Evolutionary conservation across 2,888 invertebrate genomes (phyloP).

Genomic region (Punctoribates punctum): DNA sequence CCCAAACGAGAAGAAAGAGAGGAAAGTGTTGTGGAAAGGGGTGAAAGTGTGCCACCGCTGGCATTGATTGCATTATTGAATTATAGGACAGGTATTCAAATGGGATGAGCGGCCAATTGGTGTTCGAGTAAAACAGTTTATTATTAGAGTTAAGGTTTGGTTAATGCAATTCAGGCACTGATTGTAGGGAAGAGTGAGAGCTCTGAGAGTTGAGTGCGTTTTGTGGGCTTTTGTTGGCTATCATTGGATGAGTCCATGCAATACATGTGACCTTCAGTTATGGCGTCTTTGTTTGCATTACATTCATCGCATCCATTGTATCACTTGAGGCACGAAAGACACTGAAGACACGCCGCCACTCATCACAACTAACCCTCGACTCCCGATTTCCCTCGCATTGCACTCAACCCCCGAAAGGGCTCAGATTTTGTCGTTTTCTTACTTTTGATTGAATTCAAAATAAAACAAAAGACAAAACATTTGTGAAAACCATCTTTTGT

Average conservation of each 20-base stretch:
- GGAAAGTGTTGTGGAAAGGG: no score
- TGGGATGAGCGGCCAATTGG: no score
- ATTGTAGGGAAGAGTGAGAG: no score
- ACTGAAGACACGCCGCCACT: background rate
- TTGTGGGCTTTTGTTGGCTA: no score
- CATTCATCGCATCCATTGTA: constrained; percentile 16
- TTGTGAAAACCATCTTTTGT: background rate
- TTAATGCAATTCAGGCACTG: no score
- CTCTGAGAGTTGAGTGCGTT: no score
- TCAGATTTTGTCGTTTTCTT: background rate
- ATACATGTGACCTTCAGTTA: constrained; percentile 35
- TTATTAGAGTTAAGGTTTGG: no score
- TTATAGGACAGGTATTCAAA: no score
- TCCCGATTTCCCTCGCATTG: background rate
- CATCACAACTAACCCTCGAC: background rate
- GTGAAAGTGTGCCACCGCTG: no score
- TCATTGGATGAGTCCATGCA: background rate
- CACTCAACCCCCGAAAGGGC: background rate
- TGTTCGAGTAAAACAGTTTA: no score
- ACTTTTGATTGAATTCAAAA: constrained; percentile 4
- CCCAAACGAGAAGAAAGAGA: no score
- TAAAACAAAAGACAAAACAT: background rate
- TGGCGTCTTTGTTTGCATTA: constrained; percentile 38
- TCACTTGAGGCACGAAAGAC: background rate
- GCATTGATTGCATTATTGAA: no score